Conservation (phyloP, 2,797 vertebrate genomes). For the Pogonophryne albipinna region DNA sequence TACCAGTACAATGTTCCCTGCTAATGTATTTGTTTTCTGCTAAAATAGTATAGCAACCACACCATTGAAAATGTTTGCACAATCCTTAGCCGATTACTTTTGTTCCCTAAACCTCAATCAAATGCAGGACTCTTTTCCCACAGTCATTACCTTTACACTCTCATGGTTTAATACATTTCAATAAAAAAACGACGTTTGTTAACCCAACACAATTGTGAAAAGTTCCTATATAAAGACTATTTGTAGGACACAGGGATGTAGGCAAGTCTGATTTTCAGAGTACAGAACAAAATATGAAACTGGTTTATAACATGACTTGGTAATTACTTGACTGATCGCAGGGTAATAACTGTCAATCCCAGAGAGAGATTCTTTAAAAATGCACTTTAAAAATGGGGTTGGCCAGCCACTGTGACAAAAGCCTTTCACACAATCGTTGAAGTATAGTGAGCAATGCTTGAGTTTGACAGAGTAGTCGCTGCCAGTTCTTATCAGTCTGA, state of each 20-base stretch:
- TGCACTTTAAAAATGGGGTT: conserved; percentile 27
- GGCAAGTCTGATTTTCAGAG: conserved; percentile 39
- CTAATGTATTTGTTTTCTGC: too few species aligned
- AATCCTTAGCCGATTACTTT: not conserved
- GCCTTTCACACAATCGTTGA: conserved; percentile 23
- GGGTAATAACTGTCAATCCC: conserved; percentile 11
- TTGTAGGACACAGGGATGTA: conserved; percentile 12
- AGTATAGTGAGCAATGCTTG: conserved; percentile 27
- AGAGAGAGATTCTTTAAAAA: conserved; percentile 32
- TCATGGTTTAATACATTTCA: not conserved
- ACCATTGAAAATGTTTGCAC: not conserved
- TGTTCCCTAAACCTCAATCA: not conserved
- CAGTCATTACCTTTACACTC: not conserved
- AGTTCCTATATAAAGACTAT: too few species aligned
- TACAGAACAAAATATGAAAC: conserved; percentile 38
- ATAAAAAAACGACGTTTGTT: not conserved
- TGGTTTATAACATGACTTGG: conserved; percentile 37
- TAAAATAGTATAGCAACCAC: not conserved
- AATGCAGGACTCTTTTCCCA: not conserved
- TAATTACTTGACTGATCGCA: conserved; percentile 47
- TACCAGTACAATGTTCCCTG: too few species aligned
- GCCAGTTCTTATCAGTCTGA: conserved; percentile 46
- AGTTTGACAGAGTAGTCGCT: conserved; percentile 21
- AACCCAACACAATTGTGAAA: not conserved
- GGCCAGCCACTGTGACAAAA: conserved; percentile 18